phyloP scores from a whole-genome alignment of 1,140 invertebrate species.

The Leguminivora glycinivorella region DNA sequence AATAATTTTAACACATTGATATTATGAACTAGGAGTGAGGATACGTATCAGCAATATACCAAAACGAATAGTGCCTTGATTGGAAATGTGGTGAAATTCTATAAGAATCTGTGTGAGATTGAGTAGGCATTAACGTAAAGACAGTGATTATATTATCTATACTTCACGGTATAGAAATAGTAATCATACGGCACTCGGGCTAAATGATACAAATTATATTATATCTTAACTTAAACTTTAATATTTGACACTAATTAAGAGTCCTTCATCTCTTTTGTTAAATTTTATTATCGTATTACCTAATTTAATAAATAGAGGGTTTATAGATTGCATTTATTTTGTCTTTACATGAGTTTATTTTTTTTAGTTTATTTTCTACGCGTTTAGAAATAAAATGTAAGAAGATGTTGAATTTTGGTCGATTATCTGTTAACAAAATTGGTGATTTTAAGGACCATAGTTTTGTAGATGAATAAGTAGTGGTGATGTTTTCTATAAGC shows the following conservation, averaged over 20 bases:
- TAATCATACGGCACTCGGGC: slow-evolving; percentile 73
- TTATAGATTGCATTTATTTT: slow-evolving; percentile 78
- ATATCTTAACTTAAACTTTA: slow-evolving; percentile 58
- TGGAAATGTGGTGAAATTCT: slow-evolving; percentile 63
- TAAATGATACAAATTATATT: slow-evolving; percentile 65
- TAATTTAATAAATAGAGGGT: slow-evolving; percentile 70
- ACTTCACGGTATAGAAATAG: slow-evolving; percentile 78
- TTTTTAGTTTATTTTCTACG: slow-evolving; percentile 75
- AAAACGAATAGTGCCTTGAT: slow-evolving; percentile 76
- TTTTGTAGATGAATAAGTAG: slow-evolving; percentile 32
- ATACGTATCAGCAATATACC: slow-evolving; percentile 78
- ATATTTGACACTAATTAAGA: slow-evolving; percentile 66
- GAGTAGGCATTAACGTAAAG: slow-evolving; percentile 52
- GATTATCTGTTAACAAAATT: slow-evolving; percentile 74
- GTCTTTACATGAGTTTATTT: slow-evolving; percentile 69
- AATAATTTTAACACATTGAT: slow-evolving; percentile 66
- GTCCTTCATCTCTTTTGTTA: slow-evolving; percentile 68
- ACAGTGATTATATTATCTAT: slow-evolving; percentile 77
- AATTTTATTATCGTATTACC: slow-evolving; percentile 65
- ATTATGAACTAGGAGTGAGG: slow-evolving; percentile 73
- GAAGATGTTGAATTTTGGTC: slow-evolving; percentile 70
- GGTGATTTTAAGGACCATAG: slow-evolving; percentile 40
- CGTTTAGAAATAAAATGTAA: slow-evolving; percentile 60
- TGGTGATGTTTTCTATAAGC: slow-evolving; percentile 38
- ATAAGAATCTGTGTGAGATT: slow-evolving; percentile 57